These are phyloP conservation scores for Myotis lucifugus DNA, from an alignment of 2,113 vertebrate species.

Conservation along the genomic window DNA sequence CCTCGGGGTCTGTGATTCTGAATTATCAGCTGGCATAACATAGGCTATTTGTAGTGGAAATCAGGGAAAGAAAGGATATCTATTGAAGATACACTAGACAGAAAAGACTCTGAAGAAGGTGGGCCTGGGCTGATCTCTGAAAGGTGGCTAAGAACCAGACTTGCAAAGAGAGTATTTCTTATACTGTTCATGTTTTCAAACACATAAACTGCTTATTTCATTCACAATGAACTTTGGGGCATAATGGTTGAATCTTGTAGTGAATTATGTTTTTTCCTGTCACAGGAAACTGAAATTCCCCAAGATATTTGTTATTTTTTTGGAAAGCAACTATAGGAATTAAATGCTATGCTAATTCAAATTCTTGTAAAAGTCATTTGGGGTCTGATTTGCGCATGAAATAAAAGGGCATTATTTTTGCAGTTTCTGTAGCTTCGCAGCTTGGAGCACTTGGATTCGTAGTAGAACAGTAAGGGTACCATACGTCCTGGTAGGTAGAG, in stretches of 20 bases:
- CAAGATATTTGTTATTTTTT: neutral
- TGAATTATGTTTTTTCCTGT: neutral
- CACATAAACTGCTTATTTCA: neutral
- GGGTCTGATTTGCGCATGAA: neutral
- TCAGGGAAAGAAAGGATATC: neutral
- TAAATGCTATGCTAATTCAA: neutral
- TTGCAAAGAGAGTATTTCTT: neutral
- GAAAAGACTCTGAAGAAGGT: neutral
- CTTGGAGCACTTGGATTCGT: neutral
- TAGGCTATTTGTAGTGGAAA: neutral
- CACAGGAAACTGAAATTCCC: constrained; percentile 29
- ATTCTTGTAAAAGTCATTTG: constrained; percentile 28
- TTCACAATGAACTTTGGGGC: neutral
- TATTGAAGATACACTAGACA: neutral
- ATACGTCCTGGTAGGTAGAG: neutral
- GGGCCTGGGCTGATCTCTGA: neutral
- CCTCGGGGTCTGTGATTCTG: neutral
- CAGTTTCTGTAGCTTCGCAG: neutral
- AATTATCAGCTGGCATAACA: neutral
- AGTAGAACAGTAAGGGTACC: neutral
- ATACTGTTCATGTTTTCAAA: constrained; percentile 31
- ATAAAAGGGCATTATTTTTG: constrained; percentile 9
- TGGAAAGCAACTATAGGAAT: constrained; percentile 1
- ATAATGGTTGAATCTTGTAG: neutral
- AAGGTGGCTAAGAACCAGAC: neutral